Evolutionary conservation across 2,797 vertebrate species (phyloP).

Genomic region (Danio tinwini): DNA sequence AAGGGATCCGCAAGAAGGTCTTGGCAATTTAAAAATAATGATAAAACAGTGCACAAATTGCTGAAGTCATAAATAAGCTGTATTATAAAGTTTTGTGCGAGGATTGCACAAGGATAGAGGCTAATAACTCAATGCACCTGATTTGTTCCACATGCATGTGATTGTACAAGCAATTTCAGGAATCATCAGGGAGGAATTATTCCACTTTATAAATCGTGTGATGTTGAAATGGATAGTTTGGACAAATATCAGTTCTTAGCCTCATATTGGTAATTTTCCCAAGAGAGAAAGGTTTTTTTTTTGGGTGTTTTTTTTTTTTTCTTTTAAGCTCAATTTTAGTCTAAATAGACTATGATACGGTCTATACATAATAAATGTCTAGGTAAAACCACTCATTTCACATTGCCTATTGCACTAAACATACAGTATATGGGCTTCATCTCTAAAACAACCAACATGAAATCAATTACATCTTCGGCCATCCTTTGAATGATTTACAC

Average conservation of each 20-base stretch:
- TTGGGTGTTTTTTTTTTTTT: neutral
- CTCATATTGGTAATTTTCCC: neutral
- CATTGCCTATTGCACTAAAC: neutral
- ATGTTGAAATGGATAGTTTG: slow-evolving; percentile 3
- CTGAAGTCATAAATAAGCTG: slow-evolving; percentile 41
- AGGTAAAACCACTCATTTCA: neutral
- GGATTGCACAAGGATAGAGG: slow-evolving; percentile 13
- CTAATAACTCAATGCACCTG: neutral
- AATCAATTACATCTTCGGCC: slow-evolving; percentile 56
- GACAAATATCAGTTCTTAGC: neutral
- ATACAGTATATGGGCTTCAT: slow-evolving; percentile 39
- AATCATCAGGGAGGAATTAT: slow-evolving; percentile 30
- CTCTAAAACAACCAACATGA: slow-evolving; percentile 62
- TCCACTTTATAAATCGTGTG: neutral
- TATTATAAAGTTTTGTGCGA: slow-evolving; percentile 32
- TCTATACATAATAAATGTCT: slow-evolving; percentile 10
- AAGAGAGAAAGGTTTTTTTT: neutral
- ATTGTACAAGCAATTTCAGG: slow-evolving; percentile 31
- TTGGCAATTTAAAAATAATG: slow-evolving; percentile 41
- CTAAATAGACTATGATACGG: neutral
- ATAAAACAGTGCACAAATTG: slow-evolving; percentile 19
- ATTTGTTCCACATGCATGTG: neutral
- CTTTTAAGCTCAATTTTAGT: neutral
- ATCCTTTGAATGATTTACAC: slow-evolving; percentile 56
- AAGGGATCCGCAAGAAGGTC: slow-evolving; percentile 22